A percentile compares a stretch with the other conserved stretches of the same genome.
These are phyloP conservation scores for Xenopus tropicalis DNA, from an alignment of 2,113 vertebrate genomes.

Conservation along the genomic window UCB_Xtro_10.0 CM004444.2:64408501-64409000, in stretches of 20 bases:
- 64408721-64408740: slow-evolving; percentile 72
- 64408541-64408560: too few relatives aligned
- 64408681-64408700: slow-evolving; percentile 93
- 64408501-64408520: too few relatives aligned
- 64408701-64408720: slow-evolving; percentile 86
- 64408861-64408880: slow-evolving; percentile 72
- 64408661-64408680: slow-evolving; percentile 74
- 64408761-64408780: slow-evolving; percentile 70
- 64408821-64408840: slow-evolving; percentile 83
- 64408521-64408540: too few relatives aligned
- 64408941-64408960: too few relatives aligned
- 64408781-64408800: slow-evolving; percentile 58
- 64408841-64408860: slow-evolving; percentile 83
- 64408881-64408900: slow-evolving; percentile 45
- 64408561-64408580: too few relatives aligned
- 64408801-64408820: slow-evolving; percentile 74
- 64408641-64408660: too few relatives aligned
- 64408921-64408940: too few relatives aligned
- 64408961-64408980: too few relatives aligned
- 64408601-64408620: too few relatives aligned
- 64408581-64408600: too few relatives aligned
- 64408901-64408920: neutral
- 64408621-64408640: too few relatives aligned
- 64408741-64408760: slow-evolving; percentile 79
- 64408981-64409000: too few relatives aligned